These are phyloP conservation scores for Neelides sp. DNA, from an alignment of 1,140 invertebrate species.

Conservation along the genomic window DNA sequence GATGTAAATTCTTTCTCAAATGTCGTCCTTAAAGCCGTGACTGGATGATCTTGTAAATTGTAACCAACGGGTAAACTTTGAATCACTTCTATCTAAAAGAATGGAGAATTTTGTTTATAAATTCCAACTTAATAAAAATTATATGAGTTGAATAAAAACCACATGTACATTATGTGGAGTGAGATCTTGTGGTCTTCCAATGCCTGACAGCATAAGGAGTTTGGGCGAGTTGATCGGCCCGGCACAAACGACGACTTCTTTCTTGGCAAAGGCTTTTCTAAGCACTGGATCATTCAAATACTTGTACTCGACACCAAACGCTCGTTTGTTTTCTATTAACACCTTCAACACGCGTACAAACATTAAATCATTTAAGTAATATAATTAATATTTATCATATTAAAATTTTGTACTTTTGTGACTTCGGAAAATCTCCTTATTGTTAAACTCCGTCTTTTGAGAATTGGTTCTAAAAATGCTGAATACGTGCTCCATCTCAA, in stretches of 20 bases:
- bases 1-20: constrained; percentile 6
- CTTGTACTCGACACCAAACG: constrained; percentile 1
- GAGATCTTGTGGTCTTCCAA: constrained; percentile 53
- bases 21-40: background rate
- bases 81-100: constrained; percentile 2
- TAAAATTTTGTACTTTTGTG: constrained; percentile 16
- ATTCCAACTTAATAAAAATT: background rate
- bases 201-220: constrained; percentile 60
- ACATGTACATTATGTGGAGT: background rate
- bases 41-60: constrained; percentile 5
- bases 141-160: background rate
- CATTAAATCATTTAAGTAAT: background rate
- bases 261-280: constrained; percentile 35
- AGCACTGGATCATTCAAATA: background rate
- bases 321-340: background rate
- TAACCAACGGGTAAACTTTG: background rate
- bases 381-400: background rate
- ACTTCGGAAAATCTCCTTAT: constrained; percentile 10
- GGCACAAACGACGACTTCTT: constrained; percentile 59
- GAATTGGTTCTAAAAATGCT: constrained; percentile 10
- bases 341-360: background rate
- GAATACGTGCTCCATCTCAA: constrained; percentile 15
- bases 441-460: constrained; percentile 7
- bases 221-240: constrained; percentile 60
- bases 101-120: background rate